Conservation (phyloP, 2,797 vertebrate species). For the Staurois parvus region DNA sequence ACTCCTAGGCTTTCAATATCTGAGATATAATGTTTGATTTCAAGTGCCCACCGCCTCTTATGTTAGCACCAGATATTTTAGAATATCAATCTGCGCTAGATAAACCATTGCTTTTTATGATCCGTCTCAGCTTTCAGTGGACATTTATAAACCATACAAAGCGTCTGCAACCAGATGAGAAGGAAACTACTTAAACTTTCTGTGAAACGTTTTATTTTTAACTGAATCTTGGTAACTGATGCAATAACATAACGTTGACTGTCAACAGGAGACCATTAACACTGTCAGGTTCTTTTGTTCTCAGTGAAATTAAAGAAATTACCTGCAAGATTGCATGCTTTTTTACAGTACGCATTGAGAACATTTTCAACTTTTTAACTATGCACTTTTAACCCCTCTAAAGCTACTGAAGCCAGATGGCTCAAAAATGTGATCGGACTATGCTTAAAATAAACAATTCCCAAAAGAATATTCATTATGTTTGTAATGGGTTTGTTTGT, state of each 20-base stretch:
- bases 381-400: slow-evolving; percentile 48
- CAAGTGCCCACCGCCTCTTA: slow-evolving; percentile 20
- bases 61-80: slow-evolving; percentile 54
- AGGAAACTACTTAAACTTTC: slow-evolving; percentile 62
- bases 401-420: slow-evolving; percentile 43
- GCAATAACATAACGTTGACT: slow-evolving; percentile 50
- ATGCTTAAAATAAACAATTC: slow-evolving; percentile 31
- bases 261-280: slow-evolving; percentile 48
- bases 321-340: slow-evolving; percentile 32
- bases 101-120: slow-evolving; percentile 9
- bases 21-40: slow-evolving; percentile 30
- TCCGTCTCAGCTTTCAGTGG: not conserved
- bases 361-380: slow-evolving; percentile 48
- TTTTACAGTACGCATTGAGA: slow-evolving; percentile 25
- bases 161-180: slow-evolving; percentile 59
- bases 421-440: slow-evolving; percentile 36
- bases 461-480: slow-evolving; percentile 14
- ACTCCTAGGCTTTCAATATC: slow-evolving; percentile 47
- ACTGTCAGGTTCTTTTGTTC: slow-evolving; percentile 52
- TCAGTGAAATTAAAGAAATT: slow-evolving; percentile 41
- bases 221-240: slow-evolving; percentile 28
- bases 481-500: not conserved
- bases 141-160: not conserved
- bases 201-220: slow-evolving; percentile 33
- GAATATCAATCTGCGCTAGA: slow-evolving; percentile 10